Evolutionary conservation across 2,888 invertebrate genomes (phyloP).

Genomic region (Andrena bicolor): DNA sequence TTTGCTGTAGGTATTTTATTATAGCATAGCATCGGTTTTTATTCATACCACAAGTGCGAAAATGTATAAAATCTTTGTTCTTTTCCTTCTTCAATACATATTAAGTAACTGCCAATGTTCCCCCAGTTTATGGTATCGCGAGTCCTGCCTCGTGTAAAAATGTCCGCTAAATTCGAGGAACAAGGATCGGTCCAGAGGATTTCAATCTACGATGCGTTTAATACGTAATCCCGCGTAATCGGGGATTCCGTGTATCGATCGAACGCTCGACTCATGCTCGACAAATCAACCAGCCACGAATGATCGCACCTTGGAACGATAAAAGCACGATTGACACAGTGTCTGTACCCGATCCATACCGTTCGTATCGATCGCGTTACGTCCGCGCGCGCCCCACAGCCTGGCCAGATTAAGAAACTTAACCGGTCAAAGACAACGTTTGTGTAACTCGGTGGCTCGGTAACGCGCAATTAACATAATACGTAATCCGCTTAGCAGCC

Average conservation of each 20-base stretch:
- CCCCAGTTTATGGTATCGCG: too few species aligned
- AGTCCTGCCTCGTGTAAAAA: too few species aligned
- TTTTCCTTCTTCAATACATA: too few species aligned
- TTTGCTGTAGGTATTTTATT: too few species aligned
- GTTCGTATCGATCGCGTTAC: constrained; percentile 7
- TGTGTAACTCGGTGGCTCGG: constrained; percentile 5
- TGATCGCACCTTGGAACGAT: constrained; percentile 5
- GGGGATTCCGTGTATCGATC: constrained; percentile 20
- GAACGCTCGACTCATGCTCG: constrained; percentile 16
- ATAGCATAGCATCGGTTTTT: too few species aligned
- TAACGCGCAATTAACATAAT: constrained; percentile 44
- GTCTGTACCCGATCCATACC: background rate
- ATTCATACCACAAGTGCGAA: too few species aligned
- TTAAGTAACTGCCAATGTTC: too few species aligned
- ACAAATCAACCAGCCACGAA: constrained; percentile 6
- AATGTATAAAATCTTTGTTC: too few species aligned
- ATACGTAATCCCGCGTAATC: constrained; percentile 18
- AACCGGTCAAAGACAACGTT: constrained; percentile 29
- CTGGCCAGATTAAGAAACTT: constrained; percentile 31
- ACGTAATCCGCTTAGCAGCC: constrained; percentile 37
- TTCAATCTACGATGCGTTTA: constrained; percentile 8
- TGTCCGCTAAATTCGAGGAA: background rate
- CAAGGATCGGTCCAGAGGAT: background rate
- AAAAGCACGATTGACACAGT: constrained; percentile 1
- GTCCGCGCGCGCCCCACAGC: background rate